phyloP scores from a whole-genome alignment of 2,797 vertebrate species.

The Poecilia velifera region DNA sequence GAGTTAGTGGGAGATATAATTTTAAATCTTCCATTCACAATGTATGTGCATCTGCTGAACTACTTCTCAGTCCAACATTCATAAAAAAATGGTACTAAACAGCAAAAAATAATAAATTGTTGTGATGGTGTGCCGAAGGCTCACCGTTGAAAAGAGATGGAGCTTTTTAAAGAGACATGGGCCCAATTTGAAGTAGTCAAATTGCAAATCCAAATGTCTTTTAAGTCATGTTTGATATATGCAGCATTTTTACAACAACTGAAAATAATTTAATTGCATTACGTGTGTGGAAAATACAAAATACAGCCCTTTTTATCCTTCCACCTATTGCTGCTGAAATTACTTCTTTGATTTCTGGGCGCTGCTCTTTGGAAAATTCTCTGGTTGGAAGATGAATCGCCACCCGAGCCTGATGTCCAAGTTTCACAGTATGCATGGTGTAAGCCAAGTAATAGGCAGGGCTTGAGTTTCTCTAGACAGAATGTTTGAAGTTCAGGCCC shows the following conservation, averaged over 20 bases:
- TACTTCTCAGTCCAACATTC: too few species aligned
- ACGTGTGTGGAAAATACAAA: too few species aligned
- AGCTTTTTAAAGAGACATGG: neutral
- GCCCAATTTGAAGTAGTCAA: too few species aligned
- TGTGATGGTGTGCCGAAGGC: too few species aligned
- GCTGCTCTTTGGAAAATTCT: neutral
- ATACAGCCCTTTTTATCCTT: neutral
- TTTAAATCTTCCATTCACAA: neutral
- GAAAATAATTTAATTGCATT: too few species aligned
- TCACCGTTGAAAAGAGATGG: too few species aligned
- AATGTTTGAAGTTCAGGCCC: neutral
- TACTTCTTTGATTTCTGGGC: neutral
- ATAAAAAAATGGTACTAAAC: too few species aligned
- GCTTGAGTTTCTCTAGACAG: neutral
- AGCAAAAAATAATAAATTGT: too few species aligned
- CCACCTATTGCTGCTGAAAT: neutral
- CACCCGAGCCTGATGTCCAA: neutral
- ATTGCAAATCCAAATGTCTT: neutral
- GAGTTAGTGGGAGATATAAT: neutral
- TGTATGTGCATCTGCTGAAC: too few species aligned
- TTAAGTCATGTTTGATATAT: neutral
- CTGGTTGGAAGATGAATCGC: neutral
- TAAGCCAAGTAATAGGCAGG: neutral
- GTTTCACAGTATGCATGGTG: neutral
- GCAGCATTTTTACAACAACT: too few species aligned